phyloP scores from a whole-genome alignment of 2,888 invertebrate species.

The Ischnura elegans region DNA sequence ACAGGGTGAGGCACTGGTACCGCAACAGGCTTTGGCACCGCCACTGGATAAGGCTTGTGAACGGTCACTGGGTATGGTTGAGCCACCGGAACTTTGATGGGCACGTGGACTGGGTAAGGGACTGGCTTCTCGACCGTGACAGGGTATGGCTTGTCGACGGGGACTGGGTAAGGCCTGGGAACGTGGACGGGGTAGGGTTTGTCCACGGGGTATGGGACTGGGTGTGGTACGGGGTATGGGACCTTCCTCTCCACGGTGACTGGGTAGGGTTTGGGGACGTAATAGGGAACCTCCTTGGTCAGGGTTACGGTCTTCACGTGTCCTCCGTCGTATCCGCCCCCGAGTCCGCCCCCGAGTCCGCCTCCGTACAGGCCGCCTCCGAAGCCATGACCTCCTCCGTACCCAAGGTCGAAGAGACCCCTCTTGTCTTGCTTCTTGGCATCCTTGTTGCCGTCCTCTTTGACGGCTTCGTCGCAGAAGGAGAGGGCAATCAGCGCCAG shows the following conservation, averaged over 20 bases:
- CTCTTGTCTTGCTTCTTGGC: constrained; percentile 56
- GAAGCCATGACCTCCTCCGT: constrained; percentile 66
- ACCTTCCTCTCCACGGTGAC: constrained; percentile 70
- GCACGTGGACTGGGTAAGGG: constrained; percentile 75
- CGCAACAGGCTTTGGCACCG: constrained; percentile 81
- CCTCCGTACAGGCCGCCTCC: constrained; percentile 73
- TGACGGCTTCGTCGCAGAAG: background rate
- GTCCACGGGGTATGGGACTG: constrained; percentile 72
- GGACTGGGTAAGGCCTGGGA: constrained; percentile 87
- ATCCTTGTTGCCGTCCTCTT: background rate
- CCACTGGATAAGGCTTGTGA: constrained; percentile 84
- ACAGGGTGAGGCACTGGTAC: constrained; percentile 77
- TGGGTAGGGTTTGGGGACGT: constrained; percentile 78
- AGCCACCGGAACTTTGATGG: constrained; percentile 85
- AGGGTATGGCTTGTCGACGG: constrained; percentile 82
- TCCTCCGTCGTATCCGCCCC: constrained; percentile 80
- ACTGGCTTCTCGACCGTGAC: constrained; percentile 75
- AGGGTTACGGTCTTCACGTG: constrained; percentile 84
- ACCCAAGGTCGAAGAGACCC: constrained; percentile 42
- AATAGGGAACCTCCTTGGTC: constrained; percentile 85
- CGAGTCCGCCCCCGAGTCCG: constrained; percentile 77
- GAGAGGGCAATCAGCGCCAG: constrained; percentile 32
- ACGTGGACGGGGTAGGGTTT: constrained; percentile 75
- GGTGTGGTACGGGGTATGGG: constrained; percentile 70
- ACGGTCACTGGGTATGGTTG: constrained; percentile 88